Evolutionary conservation across 2,797 vertebrate genomes (phyloP).

Genomic region (Chloroceryle inda): DNA sequence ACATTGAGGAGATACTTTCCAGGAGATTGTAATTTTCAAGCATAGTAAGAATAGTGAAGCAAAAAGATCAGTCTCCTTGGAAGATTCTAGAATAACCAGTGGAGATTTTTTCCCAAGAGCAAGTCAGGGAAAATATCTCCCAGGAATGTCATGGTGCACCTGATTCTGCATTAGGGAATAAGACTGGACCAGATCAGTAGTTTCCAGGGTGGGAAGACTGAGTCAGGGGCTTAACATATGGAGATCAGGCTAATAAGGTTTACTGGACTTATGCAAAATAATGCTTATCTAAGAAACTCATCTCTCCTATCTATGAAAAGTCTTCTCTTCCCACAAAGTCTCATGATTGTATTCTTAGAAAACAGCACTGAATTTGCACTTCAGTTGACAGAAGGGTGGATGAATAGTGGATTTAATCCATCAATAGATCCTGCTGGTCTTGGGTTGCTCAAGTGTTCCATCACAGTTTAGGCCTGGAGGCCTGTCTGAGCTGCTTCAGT

Average conservation of each 20-base stretch:
- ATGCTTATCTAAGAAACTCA: neutral
- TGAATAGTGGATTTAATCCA: neutral
- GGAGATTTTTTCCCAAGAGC: neutral
- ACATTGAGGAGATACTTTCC: neutral
- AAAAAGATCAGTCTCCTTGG: neutral
- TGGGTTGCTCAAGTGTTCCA: neutral
- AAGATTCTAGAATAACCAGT: neutral
- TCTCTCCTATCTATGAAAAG: neutral
- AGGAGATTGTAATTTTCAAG: neutral
- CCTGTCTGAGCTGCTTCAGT: neutral
- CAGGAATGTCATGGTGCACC: neutral
- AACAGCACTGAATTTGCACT: neutral
- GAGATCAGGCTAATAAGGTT: neutral
- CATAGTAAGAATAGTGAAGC: neutral
- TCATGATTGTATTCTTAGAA: neutral
- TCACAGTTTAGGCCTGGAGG: neutral
- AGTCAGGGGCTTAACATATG: neutral
- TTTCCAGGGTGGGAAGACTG: neutral
- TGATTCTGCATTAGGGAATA: neutral
- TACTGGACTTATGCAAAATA: neutral
- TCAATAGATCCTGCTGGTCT: neutral
- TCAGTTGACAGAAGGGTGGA: neutral
- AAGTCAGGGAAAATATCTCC: neutral
- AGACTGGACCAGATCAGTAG: neutral
- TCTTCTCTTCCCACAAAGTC: neutral